Evolutionary conservation across 2,113 vertebrate species (phyloP), one percentile per base, ranked within the genome.

Genomic region (Oxygymnocypris stewartii): DNA sequence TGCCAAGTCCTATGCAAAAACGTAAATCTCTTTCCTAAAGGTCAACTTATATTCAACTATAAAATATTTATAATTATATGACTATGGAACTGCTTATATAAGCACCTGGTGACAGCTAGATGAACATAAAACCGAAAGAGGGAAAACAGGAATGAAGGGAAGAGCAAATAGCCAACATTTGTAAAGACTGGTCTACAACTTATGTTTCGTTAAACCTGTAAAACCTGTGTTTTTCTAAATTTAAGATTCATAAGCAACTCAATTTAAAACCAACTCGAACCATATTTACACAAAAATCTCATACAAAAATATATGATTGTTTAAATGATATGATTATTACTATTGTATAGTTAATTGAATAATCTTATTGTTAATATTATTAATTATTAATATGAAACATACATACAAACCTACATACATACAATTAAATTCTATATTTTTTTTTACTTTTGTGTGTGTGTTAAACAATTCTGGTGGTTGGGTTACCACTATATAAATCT

Each of bases 11-110:
- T 77, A 84, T 63, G 23, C 37, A 51, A 12, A 88, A 81, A 88
- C 65, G 40, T 86, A 88, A 86, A 84, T 84, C 44, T 63, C 40
- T 84, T 65, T 74, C 31, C 79, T 82, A 82, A 89, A 88, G 86
- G 88, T 89, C 81, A 88, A 82, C 59, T 54, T 31, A 40, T 61
- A 51, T 81, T 81, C 44, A 47, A 4, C 59, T 18, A 47, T 81
- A 47, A 13, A 31, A 65, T 35, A 59, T 79, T 47, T 65, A 81
- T 63, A 42, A 79, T 61, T 61, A 40, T 40, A 61, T 35, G 12
- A 42, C 54, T 80, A 67, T 25, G 61, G 23, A 47, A 65, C 54
- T 79, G 59, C 79, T 79, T 82, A 42, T 51, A 76, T 67, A 42
- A 65, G 65, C 0, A 6, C 61, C 49, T 18, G 13, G 51, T 49